Conservation (phyloP, 1,140 invertebrate species). For the Philotrypesis tridentata region DNA sequence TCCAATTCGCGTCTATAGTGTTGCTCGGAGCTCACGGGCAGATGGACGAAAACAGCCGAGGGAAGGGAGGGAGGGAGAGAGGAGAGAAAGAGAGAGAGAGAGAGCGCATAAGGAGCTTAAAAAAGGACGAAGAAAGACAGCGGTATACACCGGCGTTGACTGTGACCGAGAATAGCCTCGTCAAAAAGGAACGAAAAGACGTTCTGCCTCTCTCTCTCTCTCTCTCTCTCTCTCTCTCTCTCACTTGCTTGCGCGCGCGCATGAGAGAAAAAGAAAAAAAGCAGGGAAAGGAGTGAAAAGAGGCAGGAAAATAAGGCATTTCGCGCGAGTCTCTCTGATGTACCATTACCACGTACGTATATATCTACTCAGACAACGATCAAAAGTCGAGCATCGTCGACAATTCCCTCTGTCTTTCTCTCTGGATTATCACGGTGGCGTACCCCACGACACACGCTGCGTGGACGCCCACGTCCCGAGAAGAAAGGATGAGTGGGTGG, state of each 20-base stretch:
- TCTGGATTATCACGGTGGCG: background rate
- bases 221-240: no score
- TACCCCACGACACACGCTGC: background rate
- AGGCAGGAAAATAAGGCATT: background rate
- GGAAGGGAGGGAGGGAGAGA: no score
- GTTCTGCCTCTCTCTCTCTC: no score
- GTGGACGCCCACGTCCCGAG: background rate
- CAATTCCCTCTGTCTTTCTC: background rate
- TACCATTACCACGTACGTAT: no score
- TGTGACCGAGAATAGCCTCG: constrained; percentile 24
- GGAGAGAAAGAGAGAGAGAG: no score
- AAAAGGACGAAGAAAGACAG: background rate
- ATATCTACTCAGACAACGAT: background rate
- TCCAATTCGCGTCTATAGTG: no score
- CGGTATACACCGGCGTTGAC: background rate
- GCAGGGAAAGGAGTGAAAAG: background rate
- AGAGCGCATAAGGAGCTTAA: background rate
- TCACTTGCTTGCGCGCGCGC: background rate
- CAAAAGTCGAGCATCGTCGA: background rate
- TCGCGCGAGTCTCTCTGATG: background rate
- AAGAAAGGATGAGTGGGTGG: background rate
- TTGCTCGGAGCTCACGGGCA: background rate
- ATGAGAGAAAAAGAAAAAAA: background rate
- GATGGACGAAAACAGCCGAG: background rate
- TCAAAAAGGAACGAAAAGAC: background rate